Evolutionary conservation across 2,888 invertebrate species (phyloP), one percentile per base, ranked within the genome.

Genomic region (Brenthis ino): DNA sequence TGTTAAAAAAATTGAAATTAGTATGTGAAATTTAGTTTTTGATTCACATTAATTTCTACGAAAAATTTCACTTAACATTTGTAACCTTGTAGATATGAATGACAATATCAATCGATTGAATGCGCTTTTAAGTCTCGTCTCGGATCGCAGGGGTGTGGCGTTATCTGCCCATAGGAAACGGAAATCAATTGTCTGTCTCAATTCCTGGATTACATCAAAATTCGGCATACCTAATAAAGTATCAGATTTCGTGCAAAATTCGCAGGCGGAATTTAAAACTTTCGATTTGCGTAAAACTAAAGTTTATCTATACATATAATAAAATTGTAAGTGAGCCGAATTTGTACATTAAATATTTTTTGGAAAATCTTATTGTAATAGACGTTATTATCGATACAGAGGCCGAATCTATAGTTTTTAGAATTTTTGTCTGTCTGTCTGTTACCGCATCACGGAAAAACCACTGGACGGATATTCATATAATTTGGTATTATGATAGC

Each of bases 161-260:
- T 84, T 91, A 88, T 91, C 89, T 89, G 79, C 80, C 72, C 77
- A 79, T 79, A 83, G 89, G 90, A 90, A 92, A 79, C 92, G 92
- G 91, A 92, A 87, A 82, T 88, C 86, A 81, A 89, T 90, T 91
- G 90, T 90, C 82, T 75, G 75, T 74, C 75, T 71, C 77, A 74
- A 79, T 79, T 82, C 80, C 80, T 75, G 83, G 81, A 82, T 82
- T 79, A 78, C 76, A 80, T 76, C 74, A 78, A 83, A 78, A 70
- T 74, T 75, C 77, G 72, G 72, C 79, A 77, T 81, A 85, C 84
- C 85, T 87, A 85, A 65, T 56, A 72, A 74, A 71, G 66, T 75
- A 77, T 91, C 83, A 77, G 73, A 79, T 90, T 91, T 84, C 89
- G 78, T 77, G 79, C 79, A 77, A 80, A 78, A 53, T 53, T 43